A percentile compares a stretch with the other conserved stretches of the same genome.
Conservation (phyloP, 1,140 invertebrate genomes). For the Temnothorax longispinosus region DNA sequence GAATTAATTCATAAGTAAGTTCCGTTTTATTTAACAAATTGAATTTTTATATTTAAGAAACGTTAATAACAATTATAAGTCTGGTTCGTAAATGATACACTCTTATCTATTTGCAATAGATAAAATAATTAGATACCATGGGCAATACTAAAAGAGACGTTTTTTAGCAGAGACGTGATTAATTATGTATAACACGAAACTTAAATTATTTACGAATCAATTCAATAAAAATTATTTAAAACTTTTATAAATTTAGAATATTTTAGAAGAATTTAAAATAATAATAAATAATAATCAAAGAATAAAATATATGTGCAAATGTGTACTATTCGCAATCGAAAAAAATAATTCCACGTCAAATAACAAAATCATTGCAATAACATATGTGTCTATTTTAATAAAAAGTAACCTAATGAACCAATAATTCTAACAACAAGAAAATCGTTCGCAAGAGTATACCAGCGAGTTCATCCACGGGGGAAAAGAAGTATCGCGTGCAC, state of each 20-base stretch:
- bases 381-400: background rate
- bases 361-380: background rate
- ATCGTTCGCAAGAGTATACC: background rate
- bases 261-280: background rate
- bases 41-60: no score
- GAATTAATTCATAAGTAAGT: no score
- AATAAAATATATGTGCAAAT: background rate
- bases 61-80: no score
- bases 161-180: background rate
- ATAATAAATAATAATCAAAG: background rate
- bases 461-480: background rate
- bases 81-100: no score
- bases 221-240: background rate
- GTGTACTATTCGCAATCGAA: background rate
- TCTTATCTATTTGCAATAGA: no score
- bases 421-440: background rate
- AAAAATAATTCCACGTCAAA: background rate
- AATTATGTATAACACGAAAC: no score
- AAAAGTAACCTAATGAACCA: background rate
- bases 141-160: background rate
- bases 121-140: no score
- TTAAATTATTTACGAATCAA: no score
- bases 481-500: slow-evolving; percentile 33
- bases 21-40: no score
- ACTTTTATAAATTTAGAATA: background rate